Conservation (phyloP, 2,797 vertebrate species). For the Huso huso region DNA sequence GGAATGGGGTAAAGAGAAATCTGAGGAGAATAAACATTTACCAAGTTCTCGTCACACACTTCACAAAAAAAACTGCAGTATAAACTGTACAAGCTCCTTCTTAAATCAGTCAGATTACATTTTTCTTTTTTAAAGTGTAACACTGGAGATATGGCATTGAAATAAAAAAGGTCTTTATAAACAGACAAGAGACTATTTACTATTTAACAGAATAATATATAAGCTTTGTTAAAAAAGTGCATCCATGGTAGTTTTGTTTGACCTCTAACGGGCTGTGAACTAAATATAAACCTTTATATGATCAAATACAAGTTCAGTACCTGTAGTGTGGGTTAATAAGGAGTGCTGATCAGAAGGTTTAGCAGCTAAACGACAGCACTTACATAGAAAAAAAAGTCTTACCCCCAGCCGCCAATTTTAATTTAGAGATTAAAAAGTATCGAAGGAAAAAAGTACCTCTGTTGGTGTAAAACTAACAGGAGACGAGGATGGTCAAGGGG, state of each 20-base stretch:
- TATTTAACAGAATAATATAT: background rate
- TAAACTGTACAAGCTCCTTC: slow-evolving; percentile 73
- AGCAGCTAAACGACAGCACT: too few relatives aligned
- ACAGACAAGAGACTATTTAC: slow-evolving; percentile 32
- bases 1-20: slow-evolving; percentile 50
- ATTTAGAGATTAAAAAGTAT: background rate
- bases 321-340: too few relatives aligned
- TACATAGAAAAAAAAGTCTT: background rate
- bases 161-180: slow-evolving; percentile 65
- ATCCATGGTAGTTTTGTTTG: slow-evolving; percentile 8
- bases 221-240: background rate
- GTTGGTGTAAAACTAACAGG: slow-evolving; percentile 48
- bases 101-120: slow-evolving; percentile 62
- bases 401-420: background rate
- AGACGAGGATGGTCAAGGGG: slow-evolving; percentile 9
- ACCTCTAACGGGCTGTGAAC: background rate
- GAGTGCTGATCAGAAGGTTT: slow-evolving; percentile 3
- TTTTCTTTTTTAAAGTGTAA: slow-evolving; percentile 49
- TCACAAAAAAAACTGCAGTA: slow-evolving; percentile 66
- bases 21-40: slow-evolving; percentile 75
- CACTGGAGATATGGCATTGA: slow-evolving; percentile 71
- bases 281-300: too few relatives aligned
- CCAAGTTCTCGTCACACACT: slow-evolving; percentile 72
- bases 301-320: too few relatives aligned
- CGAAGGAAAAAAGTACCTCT: slow-evolving; percentile 47